Conservation (phyloP, 1,140 invertebrate genomes). For the Eriosoma lanigerum region DNA sequence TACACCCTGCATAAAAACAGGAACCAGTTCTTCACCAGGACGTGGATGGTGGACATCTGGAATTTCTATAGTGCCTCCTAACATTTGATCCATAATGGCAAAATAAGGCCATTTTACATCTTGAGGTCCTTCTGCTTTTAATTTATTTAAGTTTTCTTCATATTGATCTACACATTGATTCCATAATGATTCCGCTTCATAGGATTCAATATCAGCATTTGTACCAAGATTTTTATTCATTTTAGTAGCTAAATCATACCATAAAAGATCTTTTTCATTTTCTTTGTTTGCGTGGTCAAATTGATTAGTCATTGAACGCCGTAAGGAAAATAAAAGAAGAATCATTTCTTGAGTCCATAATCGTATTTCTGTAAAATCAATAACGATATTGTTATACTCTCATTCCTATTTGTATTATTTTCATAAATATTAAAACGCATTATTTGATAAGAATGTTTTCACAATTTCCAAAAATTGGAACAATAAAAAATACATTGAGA, state of each 20-base stretch:
- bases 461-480: too few species aligned
- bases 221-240: slow-evolving; percentile 51
- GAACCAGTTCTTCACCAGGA: slow-evolving; percentile 51
- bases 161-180: slow-evolving; percentile 50
- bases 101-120: slow-evolving; percentile 53
- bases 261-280: slow-evolving; percentile 36
- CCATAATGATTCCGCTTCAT: slow-evolving; percentile 51
- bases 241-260: slow-evolving; percentile 43
- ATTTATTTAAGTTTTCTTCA: slow-evolving; percentile 50
- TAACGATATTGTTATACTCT: background rate
- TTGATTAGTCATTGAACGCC: slow-evolving; percentile 24
- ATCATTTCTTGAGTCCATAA: slow-evolving; percentile 52
- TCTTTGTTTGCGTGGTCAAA: slow-evolving; percentile 32
- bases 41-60: slow-evolving; percentile 41
- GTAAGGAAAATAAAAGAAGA: slow-evolving; percentile 45
- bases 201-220: slow-evolving; percentile 49
- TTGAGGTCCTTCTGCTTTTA: slow-evolving; percentile 49
- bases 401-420: background rate
- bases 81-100: slow-evolving; percentile 53
- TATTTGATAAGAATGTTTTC: too few species aligned
- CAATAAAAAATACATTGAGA: too few species aligned
- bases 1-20: slow-evolving; percentile 33
- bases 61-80: slow-evolving; percentile 51
- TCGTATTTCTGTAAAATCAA: slow-evolving; percentile 47
- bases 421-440: too few species aligned